Evolutionary conservation across 2,113 vertebrate species (phyloP).

Genomic region (Entomyzon cyanotis): DNA sequence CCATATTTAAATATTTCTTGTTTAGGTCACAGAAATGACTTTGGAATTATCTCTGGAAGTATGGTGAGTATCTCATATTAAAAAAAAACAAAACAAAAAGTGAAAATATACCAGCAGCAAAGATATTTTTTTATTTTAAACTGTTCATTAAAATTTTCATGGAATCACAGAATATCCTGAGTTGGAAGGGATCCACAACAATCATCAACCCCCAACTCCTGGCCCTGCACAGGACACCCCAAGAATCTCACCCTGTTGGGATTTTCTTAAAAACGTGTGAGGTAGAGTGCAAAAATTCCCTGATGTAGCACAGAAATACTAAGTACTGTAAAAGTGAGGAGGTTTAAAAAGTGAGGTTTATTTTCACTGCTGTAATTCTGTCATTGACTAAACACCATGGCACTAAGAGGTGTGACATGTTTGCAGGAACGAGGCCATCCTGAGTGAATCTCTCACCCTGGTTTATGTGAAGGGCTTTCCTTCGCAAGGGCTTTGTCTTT

Average conservation of each 20-base stretch:
- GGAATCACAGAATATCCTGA: not conserved
- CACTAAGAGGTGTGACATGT: not conserved
- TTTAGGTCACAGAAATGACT: slow-evolving; percentile 90
- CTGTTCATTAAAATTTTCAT: not conserved
- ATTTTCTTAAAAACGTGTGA: not conserved
- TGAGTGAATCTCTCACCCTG: not conserved
- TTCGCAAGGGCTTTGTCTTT: not conserved
- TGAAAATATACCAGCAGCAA: not conserved
- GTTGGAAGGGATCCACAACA: not conserved
- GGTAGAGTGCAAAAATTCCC: not conserved
- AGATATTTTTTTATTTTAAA: not conserved
- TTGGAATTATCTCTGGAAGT: slow-evolving; percentile 90
- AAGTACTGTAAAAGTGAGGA: not conserved
- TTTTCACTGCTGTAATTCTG: not conserved
- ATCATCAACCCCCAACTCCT: not conserved
- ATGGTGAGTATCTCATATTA: slow-evolving; percentile 80
- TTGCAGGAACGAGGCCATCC: not conserved
- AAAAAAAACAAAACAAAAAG: not conserved
- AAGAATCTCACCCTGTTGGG: not conserved
- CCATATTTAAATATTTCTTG: not conserved
- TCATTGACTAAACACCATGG: not conserved
- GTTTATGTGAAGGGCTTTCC: not conserved
- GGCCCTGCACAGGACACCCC: not conserved
- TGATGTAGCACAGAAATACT: not conserved
- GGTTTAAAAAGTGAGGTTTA: not conserved